Evolutionary conservation across 2,113 vertebrate species (phyloP).

Genomic region (Chiloscyllium plagiosum): DNA sequence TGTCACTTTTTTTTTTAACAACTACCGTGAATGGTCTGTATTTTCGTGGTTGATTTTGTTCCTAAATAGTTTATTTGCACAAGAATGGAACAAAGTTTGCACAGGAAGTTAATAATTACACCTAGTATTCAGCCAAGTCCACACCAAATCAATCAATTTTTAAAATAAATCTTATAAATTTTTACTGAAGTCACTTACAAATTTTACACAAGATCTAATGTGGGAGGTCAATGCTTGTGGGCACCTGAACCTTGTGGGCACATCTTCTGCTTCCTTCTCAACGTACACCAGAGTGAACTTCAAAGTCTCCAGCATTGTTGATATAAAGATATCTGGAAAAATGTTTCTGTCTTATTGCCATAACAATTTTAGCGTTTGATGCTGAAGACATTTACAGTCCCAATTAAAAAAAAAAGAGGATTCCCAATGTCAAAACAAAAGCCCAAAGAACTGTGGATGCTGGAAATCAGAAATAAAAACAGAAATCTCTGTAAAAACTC

Average conservation of each 20-base stretch:
- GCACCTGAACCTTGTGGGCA: neutral
- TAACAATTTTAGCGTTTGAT: neutral
- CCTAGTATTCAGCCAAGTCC: neutral
- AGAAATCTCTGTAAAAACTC: too few species aligned
- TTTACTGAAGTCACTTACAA: neutral
- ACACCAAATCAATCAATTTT: neutral
- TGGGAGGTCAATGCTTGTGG: too few species aligned
- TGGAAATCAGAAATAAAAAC: too few species aligned
- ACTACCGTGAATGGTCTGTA: neutral
- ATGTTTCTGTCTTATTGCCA: neutral
- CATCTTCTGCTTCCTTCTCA: neutral
- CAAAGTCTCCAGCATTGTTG: neutral
- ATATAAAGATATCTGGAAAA: neutral
- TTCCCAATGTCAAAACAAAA: neutral
- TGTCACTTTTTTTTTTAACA: neutral
- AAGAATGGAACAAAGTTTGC: neutral
- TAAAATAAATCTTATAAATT: constrained; percentile 3
- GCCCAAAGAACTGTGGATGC: too few species aligned
- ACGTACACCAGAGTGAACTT: neutral
- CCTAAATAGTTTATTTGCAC: neutral
- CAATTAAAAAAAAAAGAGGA: neutral
- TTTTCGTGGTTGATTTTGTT: neutral
- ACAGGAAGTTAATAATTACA: neutral
- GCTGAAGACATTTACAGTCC: neutral
- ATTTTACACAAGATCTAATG: neutral